Evolutionary conservation across 2,113 vertebrate species (phyloP), one percentile per base, ranked within the genome.

Genomic region (Solenodon paradoxus): DNA sequence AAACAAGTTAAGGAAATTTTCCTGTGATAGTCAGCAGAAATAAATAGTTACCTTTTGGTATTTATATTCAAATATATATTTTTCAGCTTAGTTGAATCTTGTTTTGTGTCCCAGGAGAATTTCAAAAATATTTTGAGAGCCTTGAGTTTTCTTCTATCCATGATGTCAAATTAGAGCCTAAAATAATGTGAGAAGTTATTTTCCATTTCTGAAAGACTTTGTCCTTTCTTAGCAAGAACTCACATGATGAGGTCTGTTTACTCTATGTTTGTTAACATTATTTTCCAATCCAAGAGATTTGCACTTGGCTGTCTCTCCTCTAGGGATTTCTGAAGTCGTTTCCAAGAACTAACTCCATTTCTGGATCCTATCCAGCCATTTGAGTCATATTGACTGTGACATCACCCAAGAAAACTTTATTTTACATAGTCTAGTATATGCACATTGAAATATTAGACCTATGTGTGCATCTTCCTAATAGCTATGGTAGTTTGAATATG

Each of bases 401-500:
- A 15, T 69, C 3, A 2, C 66, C 16, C 12, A 5, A 66, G 64
- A 91, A 69, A 61, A 24, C 9, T 35, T 94, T 10, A 11, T 80
- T 87, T 80, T 32, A 92, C 47, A 59, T 49, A 38, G 17, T 4
- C 5, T 22, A 85, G 35, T n/a, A 69, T 63, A 49, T 5, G 38
- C 49, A 75, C 24, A 79, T 75, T 35, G 45, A 86, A 72, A 47
- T 53, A 77, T 71, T 26, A 77, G 17, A 77, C 10, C 30, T 28
- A 49, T 17, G 80, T 69, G 16, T 59, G 16, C 84, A 15, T 72
- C 71, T 87, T 90, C 42, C 72, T 72, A 92, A 90, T 47, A 80
- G 75, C 24, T 68, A 35, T 78, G 63, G 38, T 94, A 69, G 30
- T 89, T 95, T 92, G 57, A 97, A 47, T 82, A 80, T 53, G 88